Percentiles rank a stretch among this genome's conserved stretches.
phyloP scores from a whole-genome alignment of 2,113 vertebrate species.

The Cyrtonyx montezumae region DNA sequence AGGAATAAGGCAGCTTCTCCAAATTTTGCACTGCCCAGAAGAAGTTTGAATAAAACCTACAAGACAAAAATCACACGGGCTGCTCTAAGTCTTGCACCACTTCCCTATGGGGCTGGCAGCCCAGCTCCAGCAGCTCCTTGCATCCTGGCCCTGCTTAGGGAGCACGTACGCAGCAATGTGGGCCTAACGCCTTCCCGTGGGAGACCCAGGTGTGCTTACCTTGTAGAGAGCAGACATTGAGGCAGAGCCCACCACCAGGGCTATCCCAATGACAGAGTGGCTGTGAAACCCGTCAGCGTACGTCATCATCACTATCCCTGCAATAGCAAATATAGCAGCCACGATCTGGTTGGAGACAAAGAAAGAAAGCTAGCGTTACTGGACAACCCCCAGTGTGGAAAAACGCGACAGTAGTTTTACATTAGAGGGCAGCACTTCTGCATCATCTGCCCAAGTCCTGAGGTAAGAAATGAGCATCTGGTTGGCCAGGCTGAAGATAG shows the following conservation, averaged over 20 bases:
- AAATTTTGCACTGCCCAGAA: conserved; percentile 95
- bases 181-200: rapidly evolving
- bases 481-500: neutral
- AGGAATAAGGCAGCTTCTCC: conserved; percentile 96
- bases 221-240: conserved; percentile 96
- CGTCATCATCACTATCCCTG: conserved; percentile 98
- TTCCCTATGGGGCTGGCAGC: neutral
- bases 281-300: conserved; percentile 97
- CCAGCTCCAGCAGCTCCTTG: neutral
- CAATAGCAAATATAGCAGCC: conserved; percentile 96
- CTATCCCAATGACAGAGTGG: conserved; percentile 95
- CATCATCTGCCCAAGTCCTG: neutral
- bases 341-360: conserved; percentile 86
- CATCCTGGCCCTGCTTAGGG: neutral
- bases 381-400: neutral
- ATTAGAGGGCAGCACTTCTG: neutral
- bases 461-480: neutral
- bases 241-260: conserved; percentile 93
- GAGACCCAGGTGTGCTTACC: conserved; percentile 72
- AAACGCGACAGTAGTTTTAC: neutral
- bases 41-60: conserved; percentile 96
- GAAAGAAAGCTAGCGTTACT: neutral
- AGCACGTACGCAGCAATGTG: neutral
- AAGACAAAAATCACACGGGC: conserved; percentile 19
- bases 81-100: neutral